These are phyloP conservation scores for Gonatopus flavifemur DNA, from an alignment of 1,140 invertebrate genomes.

Conservation along the genomic window DNA sequence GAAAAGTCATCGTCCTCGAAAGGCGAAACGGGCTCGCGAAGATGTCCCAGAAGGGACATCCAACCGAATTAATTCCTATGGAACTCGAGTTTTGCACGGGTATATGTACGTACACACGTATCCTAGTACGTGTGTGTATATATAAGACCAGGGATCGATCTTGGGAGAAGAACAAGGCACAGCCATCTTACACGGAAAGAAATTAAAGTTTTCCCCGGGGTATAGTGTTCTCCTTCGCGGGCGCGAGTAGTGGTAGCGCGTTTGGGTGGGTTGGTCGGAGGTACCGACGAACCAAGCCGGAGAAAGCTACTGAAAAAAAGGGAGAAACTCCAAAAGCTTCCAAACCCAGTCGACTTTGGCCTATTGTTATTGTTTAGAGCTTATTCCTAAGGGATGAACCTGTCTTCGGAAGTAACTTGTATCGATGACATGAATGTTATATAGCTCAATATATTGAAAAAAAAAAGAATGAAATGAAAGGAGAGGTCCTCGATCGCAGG, in stretches of 20 bases:
- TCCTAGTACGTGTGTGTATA: conserved; percentile 4
- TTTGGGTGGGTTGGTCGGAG: conserved; percentile 36
- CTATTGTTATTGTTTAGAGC: conserved; percentile 50
- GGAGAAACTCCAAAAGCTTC: conserved; percentile 19
- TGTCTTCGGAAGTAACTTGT: conserved; percentile 44
- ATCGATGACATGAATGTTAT: conserved; percentile 46
- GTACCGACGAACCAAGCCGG: conserved; percentile 21
- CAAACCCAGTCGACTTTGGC: no score
- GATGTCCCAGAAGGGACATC: conserved; percentile 22
- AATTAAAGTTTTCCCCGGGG: conserved; percentile 53
- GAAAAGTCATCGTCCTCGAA: conserved; percentile 27
- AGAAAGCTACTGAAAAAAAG: conserved; percentile 13
- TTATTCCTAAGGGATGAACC: conserved; percentile 31
- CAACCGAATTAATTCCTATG: conserved; percentile 36
- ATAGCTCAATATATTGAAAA: no score
- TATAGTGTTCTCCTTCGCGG: conserved; percentile 27
- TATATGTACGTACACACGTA: neutral
- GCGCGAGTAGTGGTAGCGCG: conserved; percentile 11
- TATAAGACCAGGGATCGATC: conserved; percentile 16
- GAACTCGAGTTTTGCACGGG: conserved; percentile 5
- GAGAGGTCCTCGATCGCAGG: no score
- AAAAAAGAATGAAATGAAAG: no score
- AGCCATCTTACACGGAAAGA: conserved; percentile 50
- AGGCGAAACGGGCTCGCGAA: conserved; percentile 11
- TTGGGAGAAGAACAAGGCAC: conserved; percentile 30